These are phyloP conservation scores for Odocoileus hemionus DNA, from an alignment of 2,113 vertebrate genomes.

Conservation along the genomic window DNA sequence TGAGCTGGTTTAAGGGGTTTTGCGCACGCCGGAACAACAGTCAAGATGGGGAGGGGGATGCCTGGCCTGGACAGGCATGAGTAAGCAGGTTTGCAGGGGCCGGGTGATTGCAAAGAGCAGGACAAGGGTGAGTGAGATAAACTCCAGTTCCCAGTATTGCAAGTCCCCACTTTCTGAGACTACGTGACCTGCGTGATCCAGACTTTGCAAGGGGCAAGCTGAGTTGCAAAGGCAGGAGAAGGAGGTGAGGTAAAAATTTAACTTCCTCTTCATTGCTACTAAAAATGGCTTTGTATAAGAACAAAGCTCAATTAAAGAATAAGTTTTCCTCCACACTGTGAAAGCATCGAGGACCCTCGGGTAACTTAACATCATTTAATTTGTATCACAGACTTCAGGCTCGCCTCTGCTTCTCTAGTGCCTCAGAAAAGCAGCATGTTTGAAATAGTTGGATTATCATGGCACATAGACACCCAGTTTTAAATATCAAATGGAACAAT, in stretches of 20 bases:
- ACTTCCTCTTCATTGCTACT: neutral
- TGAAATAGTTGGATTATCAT: neutral
- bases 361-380: neutral
- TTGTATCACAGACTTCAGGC: neutral
- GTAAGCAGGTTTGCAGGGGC: neutral
- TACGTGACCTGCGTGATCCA: neutral
- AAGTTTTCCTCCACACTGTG: neutral
- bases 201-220: neutral
- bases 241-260: neutral
- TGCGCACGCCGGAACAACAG: rapidly evolving
- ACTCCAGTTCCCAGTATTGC: neutral
- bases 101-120: neutral
- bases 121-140: neutral
- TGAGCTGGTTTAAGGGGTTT: neutral
- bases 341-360: neutral
- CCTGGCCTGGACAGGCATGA: neutral
- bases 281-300: neutral
- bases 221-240: neutral
- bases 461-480: neutral
- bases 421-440: neutral
- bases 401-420: neutral
- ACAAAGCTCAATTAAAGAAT: neutral
- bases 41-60: neutral
- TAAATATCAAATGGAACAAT: neutral
- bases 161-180: neutral